Evolutionary conservation across 2,113 vertebrate species (phyloP), one percentile per base, ranked within the genome.

Genomic region (Chaetops frenatus): DNA sequence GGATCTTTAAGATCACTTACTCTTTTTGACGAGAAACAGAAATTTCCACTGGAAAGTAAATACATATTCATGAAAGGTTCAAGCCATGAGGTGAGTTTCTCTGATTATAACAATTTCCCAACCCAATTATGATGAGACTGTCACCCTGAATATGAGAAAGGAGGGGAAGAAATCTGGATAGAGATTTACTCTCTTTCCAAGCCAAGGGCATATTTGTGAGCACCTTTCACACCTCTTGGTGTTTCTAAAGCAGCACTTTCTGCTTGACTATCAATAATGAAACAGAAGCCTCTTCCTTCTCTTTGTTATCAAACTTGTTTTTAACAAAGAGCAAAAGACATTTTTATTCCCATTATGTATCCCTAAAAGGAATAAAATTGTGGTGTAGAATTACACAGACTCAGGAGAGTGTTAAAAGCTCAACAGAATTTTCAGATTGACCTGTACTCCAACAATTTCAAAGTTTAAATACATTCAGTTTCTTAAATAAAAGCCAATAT

Each of bases 1-100:
- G 19, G 6, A 77, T 87, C 78, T 73, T 95, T 71, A 64, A 81
- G 57, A 82, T 61, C 22, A 5, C 87, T 93, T 94, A 91, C 31
- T 86, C 64, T 62, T 90, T 91, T 81, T 66, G 70, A 95, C 1
- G 0, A 91, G 44, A 89, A 93, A 42, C 54, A 96, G 89, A 94
- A 93, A 79, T 65, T 96, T 91, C 64, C 35, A 44, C 56, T 62
- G 57, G 31, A 96, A 95, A 94, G 60, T 69, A 86, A 93, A 88
- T 93, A 94, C 50, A 94, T 93, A 96, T 94, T 94, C 80, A 93
- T 88, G 64, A 66, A 90, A 95, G 21, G 44, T 92, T 86, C 72
- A 38, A 91, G 60, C n/a, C 65, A 66, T 7, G 10, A 83, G 88
- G 91, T 73, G 42, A 96, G 61, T 88, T 91, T 56, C 36, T 86